These are phyloP conservation scores for Dolichallabes microphthalmus DNA, from an alignment of 2,113 vertebrate genomes.

Conservation along the genomic window DNA sequence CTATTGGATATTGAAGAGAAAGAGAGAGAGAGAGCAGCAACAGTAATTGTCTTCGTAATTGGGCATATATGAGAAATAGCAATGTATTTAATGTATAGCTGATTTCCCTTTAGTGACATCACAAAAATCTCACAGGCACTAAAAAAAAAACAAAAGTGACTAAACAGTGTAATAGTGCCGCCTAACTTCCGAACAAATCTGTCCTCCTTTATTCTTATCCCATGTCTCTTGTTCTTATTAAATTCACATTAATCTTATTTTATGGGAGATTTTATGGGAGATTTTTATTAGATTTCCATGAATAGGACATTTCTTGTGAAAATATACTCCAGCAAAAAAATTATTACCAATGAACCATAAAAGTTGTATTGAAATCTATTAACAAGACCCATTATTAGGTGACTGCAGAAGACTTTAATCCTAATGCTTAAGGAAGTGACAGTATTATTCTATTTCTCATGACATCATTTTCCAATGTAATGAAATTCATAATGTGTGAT, in stretches of 20 bases:
- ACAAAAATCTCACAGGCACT: background rate
- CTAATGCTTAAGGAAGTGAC: background rate
- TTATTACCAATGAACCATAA: background rate
- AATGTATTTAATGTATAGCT: background rate
- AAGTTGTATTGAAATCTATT: background rate
- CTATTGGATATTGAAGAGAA: background rate
- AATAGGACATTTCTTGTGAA: background rate
- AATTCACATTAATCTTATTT: background rate
- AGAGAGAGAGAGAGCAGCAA: background rate
- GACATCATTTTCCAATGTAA: background rate
- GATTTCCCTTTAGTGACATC: background rate
- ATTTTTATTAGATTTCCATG: background rate
- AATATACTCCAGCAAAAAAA: background rate
- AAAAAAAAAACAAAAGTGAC: background rate
- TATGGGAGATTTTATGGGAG: background rate
- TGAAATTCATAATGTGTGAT: background rate
- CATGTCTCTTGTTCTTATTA: background rate
- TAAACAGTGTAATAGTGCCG: background rate
- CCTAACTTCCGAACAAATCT: background rate
- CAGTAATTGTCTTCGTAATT: background rate
- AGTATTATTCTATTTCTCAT: background rate
- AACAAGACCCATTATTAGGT: background rate
- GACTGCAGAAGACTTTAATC: background rate
- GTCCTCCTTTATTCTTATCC: background rate
- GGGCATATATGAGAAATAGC: background rate